These are phyloP conservation scores for Ranitomeya variabilis DNA, from an alignment of 2,113 vertebrate species.

Conservation along the genomic window DNA sequence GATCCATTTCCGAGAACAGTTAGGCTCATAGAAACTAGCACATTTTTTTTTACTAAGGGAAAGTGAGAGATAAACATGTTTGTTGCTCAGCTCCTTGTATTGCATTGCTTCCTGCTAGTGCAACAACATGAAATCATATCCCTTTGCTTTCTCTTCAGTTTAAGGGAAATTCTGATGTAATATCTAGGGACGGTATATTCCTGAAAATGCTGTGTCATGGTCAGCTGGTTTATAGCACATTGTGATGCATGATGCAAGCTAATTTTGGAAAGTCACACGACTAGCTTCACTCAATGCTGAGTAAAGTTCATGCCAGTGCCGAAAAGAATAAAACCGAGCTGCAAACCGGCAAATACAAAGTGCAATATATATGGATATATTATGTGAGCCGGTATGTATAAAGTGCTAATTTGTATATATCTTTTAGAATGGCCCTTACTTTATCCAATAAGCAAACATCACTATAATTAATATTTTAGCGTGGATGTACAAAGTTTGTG, in stretches of 20 bases:
- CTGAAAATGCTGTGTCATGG: slow-evolving; percentile 43
- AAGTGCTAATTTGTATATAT: neutral
- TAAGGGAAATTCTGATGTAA: neutral
- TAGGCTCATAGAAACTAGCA: neutral
- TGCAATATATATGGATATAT: neutral
- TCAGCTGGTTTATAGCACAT: neutral
- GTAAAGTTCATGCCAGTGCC: neutral
- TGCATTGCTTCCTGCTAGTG: slow-evolving; percentile 33
- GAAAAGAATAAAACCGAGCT: neutral
- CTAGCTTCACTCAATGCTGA: slow-evolving; percentile 45
- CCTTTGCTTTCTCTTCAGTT: neutral
- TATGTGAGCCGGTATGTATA: neutral
- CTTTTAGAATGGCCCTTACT: neutral
- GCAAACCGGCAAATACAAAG: neutral
- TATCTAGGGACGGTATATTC: neutral
- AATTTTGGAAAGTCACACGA: slow-evolving; percentile 52
- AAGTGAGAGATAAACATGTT: slow-evolving; percentile 43
- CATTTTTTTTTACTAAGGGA: slow-evolving; percentile 22
- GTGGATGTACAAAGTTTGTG: too few species aligned
- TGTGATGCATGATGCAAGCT: neutral
- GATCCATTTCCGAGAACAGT: neutral
- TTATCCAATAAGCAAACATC: neutral
- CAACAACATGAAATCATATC: slow-evolving; percentile 50
- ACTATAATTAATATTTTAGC: neutral
- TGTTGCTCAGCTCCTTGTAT: slow-evolving; percentile 34